These are phyloP conservation scores for Aldabrachelys gigantea DNA, from an alignment of 2,113 vertebrate genomes.

Conservation along the genomic window DNA sequence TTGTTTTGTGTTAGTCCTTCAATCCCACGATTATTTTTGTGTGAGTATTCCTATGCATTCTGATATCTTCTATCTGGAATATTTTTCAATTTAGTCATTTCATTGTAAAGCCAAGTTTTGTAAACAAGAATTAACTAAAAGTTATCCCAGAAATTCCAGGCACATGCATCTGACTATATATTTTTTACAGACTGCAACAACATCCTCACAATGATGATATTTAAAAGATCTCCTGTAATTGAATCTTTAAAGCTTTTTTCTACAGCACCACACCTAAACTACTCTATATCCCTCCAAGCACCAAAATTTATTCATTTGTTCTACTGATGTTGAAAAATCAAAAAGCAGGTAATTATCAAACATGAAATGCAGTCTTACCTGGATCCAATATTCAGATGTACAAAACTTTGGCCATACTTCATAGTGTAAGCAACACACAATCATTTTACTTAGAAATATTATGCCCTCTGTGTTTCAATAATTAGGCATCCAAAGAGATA, in stretches of 20 bases:
- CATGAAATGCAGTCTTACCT: conserved; percentile 43
- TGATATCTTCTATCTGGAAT: background rate
- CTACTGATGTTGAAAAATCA: background rate
- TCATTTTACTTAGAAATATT: conserved; percentile 51
- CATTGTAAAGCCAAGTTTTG: background rate
- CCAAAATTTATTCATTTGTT: background rate
- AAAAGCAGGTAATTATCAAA: background rate
- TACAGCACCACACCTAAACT: background rate
- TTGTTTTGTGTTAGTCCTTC: background rate
- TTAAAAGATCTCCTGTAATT: background rate
- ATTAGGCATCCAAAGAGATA: conserved; percentile 5
- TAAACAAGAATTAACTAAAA: background rate
- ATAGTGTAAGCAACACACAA: background rate
- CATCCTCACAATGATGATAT: background rate
- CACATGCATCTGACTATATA: background rate
- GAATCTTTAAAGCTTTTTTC: background rate
- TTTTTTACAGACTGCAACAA: background rate
- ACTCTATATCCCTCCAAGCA: background rate
- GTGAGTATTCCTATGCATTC: background rate
- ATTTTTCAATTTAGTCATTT: background rate
- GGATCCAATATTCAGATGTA: conserved; percentile 8
- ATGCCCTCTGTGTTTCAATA: conserved; percentile 2
- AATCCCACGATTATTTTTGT: background rate
- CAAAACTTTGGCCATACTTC: conserved; percentile 34
- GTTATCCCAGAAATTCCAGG: background rate